These are phyloP conservation scores for Branchipolynoe longqiensis DNA, from an alignment of 2,888 invertebrate genomes.

Conservation along the genomic window DNA sequence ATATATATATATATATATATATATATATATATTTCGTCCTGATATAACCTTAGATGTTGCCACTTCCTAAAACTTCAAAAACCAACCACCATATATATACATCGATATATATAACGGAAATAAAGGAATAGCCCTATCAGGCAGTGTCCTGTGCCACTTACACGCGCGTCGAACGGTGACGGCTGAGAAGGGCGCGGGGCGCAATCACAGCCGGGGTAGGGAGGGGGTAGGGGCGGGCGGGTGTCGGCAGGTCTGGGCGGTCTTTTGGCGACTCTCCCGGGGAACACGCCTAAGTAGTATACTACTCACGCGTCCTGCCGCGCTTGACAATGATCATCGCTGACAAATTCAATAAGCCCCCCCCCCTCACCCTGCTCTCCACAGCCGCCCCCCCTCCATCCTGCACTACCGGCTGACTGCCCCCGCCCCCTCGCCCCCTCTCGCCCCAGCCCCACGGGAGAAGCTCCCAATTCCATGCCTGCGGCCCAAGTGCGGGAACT, in stretches of 20 bases:
- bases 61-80: no score
- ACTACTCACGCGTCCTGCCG: not conserved
- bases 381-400: no score
- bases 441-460: no score
- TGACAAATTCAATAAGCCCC: conserved; percentile 33
- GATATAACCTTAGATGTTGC: not conserved
- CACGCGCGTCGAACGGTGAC: not conserved
- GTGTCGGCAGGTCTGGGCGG: not conserved
- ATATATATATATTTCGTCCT: not conserved
- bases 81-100: no score
- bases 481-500: no score
- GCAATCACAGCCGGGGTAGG: not conserved
- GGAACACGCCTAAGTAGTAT: not conserved
- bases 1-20: not conserved
- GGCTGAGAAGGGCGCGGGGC: not conserved
- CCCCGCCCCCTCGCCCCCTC: not conserved
- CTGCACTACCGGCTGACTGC: no score
- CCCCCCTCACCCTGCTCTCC: not conserved
- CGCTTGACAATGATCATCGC: conserved; percentile 23
- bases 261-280: not conserved
- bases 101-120: no score
- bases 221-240: not conserved
- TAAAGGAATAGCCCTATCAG: no score
- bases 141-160: no score
- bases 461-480: no score